A percentile compares a stretch with the other conserved stretches of the same genome.
These are phyloP conservation scores for Sardinella longiceps DNA, from an alignment of 2,797 vertebrate species.

Conservation along the genomic window DNA sequence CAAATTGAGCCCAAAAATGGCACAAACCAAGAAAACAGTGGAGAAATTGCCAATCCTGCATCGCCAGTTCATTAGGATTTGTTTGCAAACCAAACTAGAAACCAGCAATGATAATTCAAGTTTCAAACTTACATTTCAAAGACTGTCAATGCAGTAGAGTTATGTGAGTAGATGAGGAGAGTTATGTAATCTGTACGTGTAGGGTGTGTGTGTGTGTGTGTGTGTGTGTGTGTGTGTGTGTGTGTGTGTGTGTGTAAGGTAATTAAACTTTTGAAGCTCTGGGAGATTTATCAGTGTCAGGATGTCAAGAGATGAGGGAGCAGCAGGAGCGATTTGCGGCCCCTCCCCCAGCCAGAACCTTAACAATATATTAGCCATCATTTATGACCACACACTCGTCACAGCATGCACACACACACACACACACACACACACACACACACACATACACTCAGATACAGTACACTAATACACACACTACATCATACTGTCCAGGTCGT, in stretches of 20 bases:
- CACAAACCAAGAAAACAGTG: too few species aligned
- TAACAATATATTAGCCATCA: background rate
- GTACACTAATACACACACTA: background rate
- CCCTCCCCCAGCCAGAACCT: background rate
- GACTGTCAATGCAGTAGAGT: background rate
- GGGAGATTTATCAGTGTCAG: background rate
- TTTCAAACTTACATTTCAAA: too few species aligned
- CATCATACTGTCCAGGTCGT: background rate
- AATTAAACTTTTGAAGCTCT: constrained; percentile 10
- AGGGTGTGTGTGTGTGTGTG: background rate
- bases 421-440: background rate
- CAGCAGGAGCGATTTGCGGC: background rate
- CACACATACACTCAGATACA: background rate
- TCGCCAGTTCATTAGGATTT: too few species aligned
- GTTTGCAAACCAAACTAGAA: too few species aligned
- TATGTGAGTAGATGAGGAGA: background rate
- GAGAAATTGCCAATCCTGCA: too few species aligned
- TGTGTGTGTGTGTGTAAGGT: background rate
- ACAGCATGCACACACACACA: background rate
- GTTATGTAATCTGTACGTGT: too few species aligned
- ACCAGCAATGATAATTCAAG: too few species aligned
- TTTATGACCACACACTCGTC: background rate
- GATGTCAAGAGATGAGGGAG: background rate
- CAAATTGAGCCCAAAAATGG: too few species aligned
- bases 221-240: background rate